Evolutionary conservation across 1,140 invertebrate genomes (phyloP).

Genomic region (Brachionus rubens): DNA sequence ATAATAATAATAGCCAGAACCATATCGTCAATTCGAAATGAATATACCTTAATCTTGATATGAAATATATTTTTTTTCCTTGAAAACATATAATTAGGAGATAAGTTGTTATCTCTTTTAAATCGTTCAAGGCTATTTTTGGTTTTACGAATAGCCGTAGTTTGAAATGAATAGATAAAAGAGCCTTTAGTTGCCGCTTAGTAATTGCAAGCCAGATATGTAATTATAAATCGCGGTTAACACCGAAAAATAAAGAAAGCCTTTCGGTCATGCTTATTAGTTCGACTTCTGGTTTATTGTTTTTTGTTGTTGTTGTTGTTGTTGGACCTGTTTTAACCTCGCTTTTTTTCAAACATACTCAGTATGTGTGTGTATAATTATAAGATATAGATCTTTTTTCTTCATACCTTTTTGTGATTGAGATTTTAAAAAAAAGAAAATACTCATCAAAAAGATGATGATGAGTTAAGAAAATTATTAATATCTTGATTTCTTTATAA

Average conservation of each 20-base stretch:
- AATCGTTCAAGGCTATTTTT: constrained; percentile 2
- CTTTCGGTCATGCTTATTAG: constrained; percentile 11
- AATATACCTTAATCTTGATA: constrained; percentile 28
- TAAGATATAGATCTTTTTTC: constrained; percentile 24
- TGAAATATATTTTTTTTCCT: neutral
- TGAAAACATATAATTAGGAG: constrained; percentile 37
- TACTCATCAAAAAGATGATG: constrained; percentile 41
- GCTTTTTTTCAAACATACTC: neutral
- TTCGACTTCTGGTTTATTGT: constrained; percentile 1
- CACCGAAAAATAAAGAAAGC: neutral
- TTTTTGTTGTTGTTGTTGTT: too few species aligned
- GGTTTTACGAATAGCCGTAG: constrained; percentile 4
- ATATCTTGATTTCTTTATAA: constrained; percentile 40
- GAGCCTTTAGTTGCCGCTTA: neutral
- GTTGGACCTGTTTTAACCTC: neutral
- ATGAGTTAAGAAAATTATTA: constrained; percentile 28
- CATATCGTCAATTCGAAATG: constrained; percentile 33
- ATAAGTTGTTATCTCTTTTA: constrained; percentile 7
- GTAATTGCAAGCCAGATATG: constrained; percentile 29
- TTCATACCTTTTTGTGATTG: constrained; percentile 28
- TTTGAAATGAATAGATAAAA: neutral
- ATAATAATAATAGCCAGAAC: constrained; percentile 12
- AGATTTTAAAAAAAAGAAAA: neutral
- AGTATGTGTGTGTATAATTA: constrained; percentile 26
- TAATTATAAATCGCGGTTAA: constrained; percentile 36